Conservation (phyloP, 1,140 invertebrate species). For the Heterodera schachtii region DNA sequence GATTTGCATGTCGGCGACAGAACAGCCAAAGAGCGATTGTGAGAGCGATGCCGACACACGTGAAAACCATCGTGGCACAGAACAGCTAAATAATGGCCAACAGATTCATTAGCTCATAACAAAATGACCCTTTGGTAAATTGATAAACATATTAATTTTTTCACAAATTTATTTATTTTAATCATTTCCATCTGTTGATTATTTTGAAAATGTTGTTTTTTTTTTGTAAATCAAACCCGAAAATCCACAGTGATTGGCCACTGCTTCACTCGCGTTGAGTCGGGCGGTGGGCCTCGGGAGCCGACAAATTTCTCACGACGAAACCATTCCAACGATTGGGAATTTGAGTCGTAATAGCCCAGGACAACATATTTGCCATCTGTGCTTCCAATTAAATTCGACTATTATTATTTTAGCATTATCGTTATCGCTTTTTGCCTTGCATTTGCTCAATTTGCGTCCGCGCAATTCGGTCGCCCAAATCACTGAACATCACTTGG, state of each 20-base stretch:
- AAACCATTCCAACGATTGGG: slow-evolving; percentile 90
- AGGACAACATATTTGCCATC: slow-evolving; percentile 90
- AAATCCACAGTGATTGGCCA: slow-evolving; percentile 55
- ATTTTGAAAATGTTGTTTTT: no score
- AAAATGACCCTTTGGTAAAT: slow-evolving; percentile 33
- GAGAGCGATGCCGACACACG: slow-evolving; percentile 20
- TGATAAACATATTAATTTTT: neutral
- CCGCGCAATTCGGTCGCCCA: slow-evolving; percentile 95
- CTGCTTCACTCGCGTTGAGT: slow-evolving; percentile 60
- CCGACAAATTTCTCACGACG: slow-evolving; percentile 86
- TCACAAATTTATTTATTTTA: no score
- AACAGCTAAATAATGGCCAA: slow-evolving; percentile 3
- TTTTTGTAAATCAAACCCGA: slow-evolving; percentile 70
- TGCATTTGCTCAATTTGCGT: slow-evolving; percentile 95
- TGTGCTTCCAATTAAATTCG: slow-evolving; percentile 58
- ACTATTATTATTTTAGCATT: neutral
- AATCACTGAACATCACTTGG: slow-evolving; percentile 72
- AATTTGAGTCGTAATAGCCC: slow-evolving; percentile 93
- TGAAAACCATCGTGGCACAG: slow-evolving; percentile 12
- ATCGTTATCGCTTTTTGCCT: slow-evolving; percentile 2
- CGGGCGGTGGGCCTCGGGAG: slow-evolving; percentile 64
- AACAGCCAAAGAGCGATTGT: slow-evolving; percentile 49
- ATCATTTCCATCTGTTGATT: no score
- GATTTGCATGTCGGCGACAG: slow-evolving; percentile 47
- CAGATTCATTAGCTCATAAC: neutral